These are phyloP conservation scores for Sciurus vulgaris DNA, from an alignment of 2,797 vertebrate species.

Conservation along the genomic window DNA sequence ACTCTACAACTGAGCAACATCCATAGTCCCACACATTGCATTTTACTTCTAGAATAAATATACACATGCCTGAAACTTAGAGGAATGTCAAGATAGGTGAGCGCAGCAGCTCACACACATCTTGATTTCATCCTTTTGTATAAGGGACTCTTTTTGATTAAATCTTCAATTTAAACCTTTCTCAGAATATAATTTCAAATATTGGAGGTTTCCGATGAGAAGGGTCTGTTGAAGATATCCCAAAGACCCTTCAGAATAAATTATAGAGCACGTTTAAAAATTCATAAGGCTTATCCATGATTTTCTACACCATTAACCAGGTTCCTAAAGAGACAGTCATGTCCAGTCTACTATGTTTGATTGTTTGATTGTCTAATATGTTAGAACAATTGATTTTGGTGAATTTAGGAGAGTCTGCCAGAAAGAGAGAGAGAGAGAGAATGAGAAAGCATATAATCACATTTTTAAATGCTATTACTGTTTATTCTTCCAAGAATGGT, in stretches of 20 bases:
- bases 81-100: background rate
- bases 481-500: constrained; percentile 30
- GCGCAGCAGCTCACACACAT: background rate
- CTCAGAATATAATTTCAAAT: constrained; percentile 43
- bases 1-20: background rate
- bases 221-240: background rate
- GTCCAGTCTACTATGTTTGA: background rate
- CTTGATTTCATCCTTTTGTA: constrained; percentile 49
- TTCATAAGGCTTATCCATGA: background rate
- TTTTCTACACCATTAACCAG: background rate
- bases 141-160: constrained; percentile 45
- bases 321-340: constrained; percentile 5
- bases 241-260: constrained; percentile 5
- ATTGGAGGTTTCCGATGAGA: constrained; percentile 24
- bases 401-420: constrained; percentile 4
- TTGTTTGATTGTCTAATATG: constrained; percentile 29
- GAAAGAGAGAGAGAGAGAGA: background rate
- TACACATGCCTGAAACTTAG: background rate
- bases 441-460: background rate
- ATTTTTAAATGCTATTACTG: constrained; percentile 57
- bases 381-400: constrained; percentile 45
- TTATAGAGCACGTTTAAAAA: constrained; percentile 5
- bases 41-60: constrained; percentile 51
- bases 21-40: background rate
- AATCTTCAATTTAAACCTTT: constrained; percentile 38